Evolutionary conservation across 2,113 vertebrate genomes (phyloP), one percentile per base, ranked within the genome.

Genomic region (Halichoeres trimaculatus): DNA sequence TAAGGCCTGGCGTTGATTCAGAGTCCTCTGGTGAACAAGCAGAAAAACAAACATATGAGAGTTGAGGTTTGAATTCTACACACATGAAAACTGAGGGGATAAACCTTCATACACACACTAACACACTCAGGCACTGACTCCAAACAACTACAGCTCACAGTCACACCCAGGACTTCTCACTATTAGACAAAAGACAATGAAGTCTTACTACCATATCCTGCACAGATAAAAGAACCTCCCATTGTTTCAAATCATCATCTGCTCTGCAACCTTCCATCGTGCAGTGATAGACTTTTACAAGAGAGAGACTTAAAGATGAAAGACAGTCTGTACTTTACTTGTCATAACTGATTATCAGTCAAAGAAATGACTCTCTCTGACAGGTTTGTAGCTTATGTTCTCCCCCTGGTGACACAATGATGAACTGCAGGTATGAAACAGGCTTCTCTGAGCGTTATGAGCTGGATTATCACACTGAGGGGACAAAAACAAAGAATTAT

Each of bases 371-470:
- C 65, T 71, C 34, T 56, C 40, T 22, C 58, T 17, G 30, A 35
- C 43, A 47, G 35, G 53, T 68, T 19, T 76, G 73, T 5, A 71
- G 78, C 58, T 63, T 52, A 35, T 61, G 45, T 76, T 80, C 63
- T 58, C 78, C 85, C 76, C 76, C 85, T 68, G 43, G 86, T 66
- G 83, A 85, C 41, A 72, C 14, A 19, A 45, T 36, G 11, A 12
- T 45, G 57, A 22, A 61, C 14, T 45, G 43, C 17, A 17, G 17
- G 16, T 5, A 45, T 8, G 16, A 34, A 38, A 43, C 20, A 20
- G 35, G 23, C 45, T 22, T 19, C 34, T 43, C 51, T 5, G 12
- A 41, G 40, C 13, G 12, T 41, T 20, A 1, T 34, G 14, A 47
- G 50, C 47, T 40, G 22, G 7, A 40, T 45, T 9, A 36, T 63